These are phyloP conservation scores for Lophotis ruficrista DNA, from an alignment of 2,113 vertebrate species.

Conservation along the genomic window DNA sequence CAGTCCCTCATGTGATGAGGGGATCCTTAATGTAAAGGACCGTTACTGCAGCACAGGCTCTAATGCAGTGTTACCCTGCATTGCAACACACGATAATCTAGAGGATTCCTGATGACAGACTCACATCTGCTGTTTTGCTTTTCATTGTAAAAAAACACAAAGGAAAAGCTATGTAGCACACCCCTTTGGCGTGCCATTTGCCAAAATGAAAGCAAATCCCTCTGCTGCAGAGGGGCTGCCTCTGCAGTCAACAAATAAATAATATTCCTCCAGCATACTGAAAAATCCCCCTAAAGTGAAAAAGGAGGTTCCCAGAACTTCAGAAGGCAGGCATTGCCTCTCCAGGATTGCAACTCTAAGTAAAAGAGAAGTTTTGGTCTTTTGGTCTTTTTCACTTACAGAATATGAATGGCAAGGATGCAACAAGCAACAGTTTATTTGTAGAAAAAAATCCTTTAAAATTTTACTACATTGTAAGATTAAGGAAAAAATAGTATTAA, in stretches of 20 bases:
- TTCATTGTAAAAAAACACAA: not conserved
- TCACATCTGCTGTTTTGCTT: not conserved
- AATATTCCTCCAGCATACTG: not conserved
- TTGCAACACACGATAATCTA: not conserved
- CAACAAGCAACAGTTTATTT: conserved; percentile 80
- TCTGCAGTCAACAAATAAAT: not conserved
- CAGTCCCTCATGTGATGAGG: not conserved
- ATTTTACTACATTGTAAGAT: conserved; percentile 75
- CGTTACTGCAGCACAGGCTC: not conserved
- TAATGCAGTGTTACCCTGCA: not conserved
- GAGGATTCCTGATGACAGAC: not conserved
- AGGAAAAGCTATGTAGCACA: not conserved
- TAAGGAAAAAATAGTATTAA: conserved; percentile 81
- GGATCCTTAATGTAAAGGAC: not conserved
- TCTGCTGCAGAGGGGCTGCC: not conserved
- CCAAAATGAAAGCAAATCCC: not conserved
- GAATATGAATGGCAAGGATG: conserved; percentile 38
- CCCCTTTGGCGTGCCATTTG: not conserved
- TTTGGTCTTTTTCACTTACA: not conserved
- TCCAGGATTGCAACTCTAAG: not conserved
- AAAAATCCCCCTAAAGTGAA: not conserved
- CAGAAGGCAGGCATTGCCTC: not conserved
- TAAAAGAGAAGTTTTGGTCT: not conserved
- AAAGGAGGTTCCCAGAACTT: not conserved
- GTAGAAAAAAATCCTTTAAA: conserved; percentile 75